Evolutionary conservation across 1,140 invertebrate genomes (phyloP).

Genomic region (Tetramorium simillimum): DNA sequence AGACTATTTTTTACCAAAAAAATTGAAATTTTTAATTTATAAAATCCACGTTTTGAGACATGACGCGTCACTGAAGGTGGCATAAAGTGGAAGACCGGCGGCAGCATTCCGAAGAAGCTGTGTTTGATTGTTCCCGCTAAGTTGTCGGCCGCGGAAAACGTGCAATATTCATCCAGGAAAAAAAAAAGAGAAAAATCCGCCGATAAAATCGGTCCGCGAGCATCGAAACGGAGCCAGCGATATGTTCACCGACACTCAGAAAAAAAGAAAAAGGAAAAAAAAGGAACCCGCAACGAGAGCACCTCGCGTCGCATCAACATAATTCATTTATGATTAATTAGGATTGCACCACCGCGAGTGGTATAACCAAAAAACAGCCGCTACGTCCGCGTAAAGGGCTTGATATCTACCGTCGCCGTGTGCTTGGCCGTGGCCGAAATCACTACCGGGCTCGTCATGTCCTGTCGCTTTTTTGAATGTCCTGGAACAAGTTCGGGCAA

Average conservation of each 20-base stretch:
- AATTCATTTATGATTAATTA: slow-evolving; percentile 68
- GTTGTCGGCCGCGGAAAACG: not conserved
- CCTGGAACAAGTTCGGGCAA: slow-evolving; percentile 67
- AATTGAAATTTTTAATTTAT: not conserved
- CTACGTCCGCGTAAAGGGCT: not conserved
- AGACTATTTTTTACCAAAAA: not conserved
- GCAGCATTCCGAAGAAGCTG: not conserved
- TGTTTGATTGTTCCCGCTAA: not conserved
- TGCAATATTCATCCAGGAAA: not conserved
- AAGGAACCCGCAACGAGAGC: not conserved
- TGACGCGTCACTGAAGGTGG: not conserved
- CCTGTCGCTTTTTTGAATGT: slow-evolving; percentile 68
- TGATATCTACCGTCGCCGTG: slow-evolving; percentile 89
- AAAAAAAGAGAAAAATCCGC: not conserved
- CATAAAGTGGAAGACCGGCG: not conserved
- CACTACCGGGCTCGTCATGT: slow-evolving; percentile 90
- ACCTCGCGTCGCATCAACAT: not conserved
- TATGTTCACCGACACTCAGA: not conserved
- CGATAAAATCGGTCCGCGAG: not conserved
- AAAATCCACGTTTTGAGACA: not conserved
- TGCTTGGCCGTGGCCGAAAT: slow-evolving; percentile 91
- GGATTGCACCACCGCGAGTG: slow-evolving; percentile 22
- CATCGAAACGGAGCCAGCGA: not conserved
- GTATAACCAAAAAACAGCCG: slow-evolving; percentile 62
- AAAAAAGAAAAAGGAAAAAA: not conserved